Evolutionary conservation across 2,888 invertebrate genomes (phyloP), one percentile per base, ranked within the genome.

Genomic region (Drosophila monieri): DNA sequence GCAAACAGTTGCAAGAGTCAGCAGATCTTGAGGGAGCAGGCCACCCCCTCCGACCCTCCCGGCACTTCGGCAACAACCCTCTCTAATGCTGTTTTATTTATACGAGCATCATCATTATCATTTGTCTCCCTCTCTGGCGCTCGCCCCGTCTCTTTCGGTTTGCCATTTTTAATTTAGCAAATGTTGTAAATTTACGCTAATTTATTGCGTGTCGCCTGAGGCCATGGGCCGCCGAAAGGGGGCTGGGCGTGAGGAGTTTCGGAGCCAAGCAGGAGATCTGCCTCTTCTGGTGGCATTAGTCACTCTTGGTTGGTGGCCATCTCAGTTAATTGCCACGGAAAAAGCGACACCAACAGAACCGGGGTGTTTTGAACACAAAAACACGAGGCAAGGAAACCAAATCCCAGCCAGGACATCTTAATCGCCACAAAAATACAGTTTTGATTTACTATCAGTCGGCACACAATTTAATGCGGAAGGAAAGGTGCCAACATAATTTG

Each of bases 161-260:
- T 80, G 84, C 84, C 81, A 84, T 83, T 87, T 84, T 87, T 86
- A 84, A 85, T 87, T 85, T 78, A 84, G 85, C 81, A 87, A 84
- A 84, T 84, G 87, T 84, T 84, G 83, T 87, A 84, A 84, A 84
- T 84, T 84, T 87, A 87, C 87, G 83, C 83, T 87, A 84, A 84
- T 84, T 84, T 84, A 84, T 84, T 86, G 83, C 83, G 87, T 84
- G 83, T 87, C 83, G 85, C 87, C 78, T 81, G 81, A 57, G 55
- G 79, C 27, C 27, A 27, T 27, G 27, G 27, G 27, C 78, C 78
- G 77, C 79, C 70, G 47, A 35, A 46, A 51, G 14, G 44, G 57
- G 46, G 14, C 25, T 6, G 23, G 30, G 27, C 12, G 12, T 35
- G 46, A 37, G 57, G 21, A 51, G 23, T 18, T 41, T 9, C 15